These are phyloP conservation scores for Apamea monoglypha DNA, from an alignment of 2,888 invertebrate species.

Conservation along the genomic window DNA sequence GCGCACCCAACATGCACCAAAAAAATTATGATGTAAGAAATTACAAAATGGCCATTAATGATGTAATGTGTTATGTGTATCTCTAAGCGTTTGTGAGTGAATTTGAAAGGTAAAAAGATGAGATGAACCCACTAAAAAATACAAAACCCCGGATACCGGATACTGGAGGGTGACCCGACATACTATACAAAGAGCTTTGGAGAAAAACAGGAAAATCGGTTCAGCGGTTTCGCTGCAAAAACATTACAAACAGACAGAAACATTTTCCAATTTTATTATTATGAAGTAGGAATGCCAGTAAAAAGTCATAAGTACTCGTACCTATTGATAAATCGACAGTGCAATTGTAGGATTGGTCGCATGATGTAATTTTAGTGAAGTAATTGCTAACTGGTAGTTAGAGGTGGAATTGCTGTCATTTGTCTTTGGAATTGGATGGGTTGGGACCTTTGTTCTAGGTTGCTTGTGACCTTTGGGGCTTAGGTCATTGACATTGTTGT, in stretches of 20 bases:
- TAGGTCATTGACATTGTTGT: slow-evolving; percentile 1
- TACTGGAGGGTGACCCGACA: too few species aligned
- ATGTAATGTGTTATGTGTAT: too few species aligned
- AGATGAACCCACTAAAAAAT: too few species aligned
- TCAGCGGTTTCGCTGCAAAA: not conserved
- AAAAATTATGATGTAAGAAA: too few species aligned
- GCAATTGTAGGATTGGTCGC: slow-evolving; percentile 39
- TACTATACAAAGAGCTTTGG: too few species aligned
- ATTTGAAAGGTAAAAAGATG: too few species aligned
- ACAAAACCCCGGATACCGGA: too few species aligned
- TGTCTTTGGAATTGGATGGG: slow-evolving; percentile 18
- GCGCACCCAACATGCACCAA: too few species aligned
- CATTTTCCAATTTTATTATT: not conserved
- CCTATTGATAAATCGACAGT: slow-evolving; percentile 52
- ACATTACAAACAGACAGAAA: not conserved
- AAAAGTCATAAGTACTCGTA: slow-evolving; percentile 48
- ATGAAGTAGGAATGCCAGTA: slow-evolving; percentile 6
- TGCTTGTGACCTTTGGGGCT: not conserved
- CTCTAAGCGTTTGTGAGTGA: too few species aligned
- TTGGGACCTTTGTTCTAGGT: not conserved
- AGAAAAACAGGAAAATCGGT: too few species aligned
- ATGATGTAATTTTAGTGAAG: slow-evolving; percentile 29
- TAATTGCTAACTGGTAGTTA: slow-evolving; percentile 34
- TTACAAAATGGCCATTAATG: too few species aligned
- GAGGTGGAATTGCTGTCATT: slow-evolving; percentile 33